Conservation (phyloP, 2,113 vertebrate species). For the Hippocampus comes region DNA sequence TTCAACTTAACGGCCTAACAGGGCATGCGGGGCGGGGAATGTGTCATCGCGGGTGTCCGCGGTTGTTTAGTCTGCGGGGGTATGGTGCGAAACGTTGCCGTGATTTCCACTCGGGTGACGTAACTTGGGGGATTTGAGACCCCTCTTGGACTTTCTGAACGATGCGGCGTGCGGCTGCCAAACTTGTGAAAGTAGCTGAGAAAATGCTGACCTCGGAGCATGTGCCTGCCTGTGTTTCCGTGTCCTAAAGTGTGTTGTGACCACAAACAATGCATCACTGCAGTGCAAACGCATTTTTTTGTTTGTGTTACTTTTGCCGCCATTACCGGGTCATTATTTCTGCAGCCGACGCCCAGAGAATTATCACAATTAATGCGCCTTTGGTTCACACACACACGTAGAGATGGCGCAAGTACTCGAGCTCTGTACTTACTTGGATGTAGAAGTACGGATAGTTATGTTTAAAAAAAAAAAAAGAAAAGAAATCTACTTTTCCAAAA, state of each 20-base stretch:
- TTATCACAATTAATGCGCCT: conserved; percentile 5
- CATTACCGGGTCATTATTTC: not conserved
- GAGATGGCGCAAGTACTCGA: not conserved
- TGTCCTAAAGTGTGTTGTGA: not conserved
- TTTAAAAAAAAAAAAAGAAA: no score
- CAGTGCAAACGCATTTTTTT: not conserved
- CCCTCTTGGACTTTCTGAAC: not conserved
- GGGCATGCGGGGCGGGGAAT: conserved; percentile 30
- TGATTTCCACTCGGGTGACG: not conserved
- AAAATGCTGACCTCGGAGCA: not conserved
- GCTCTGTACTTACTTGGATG: not conserved
- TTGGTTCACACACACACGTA: not conserved
- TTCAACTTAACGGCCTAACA: not conserved
- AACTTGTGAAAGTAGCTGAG: conserved; percentile 28
- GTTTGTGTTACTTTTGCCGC: not conserved
- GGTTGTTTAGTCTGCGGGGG: not conserved
- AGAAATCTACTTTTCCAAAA: no score
- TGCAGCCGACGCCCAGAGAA: not conserved
- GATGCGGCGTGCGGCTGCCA: not conserved
- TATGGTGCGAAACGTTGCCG: not conserved
- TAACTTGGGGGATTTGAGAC: not conserved
- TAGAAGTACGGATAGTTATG: not conserved
- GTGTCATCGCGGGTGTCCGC: not conserved
- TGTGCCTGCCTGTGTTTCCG: not conserved
- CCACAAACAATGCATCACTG: not conserved